phyloP scores from a whole-genome alignment of 2,888 invertebrate genomes.

The Lacanobia oleracea region DNA sequence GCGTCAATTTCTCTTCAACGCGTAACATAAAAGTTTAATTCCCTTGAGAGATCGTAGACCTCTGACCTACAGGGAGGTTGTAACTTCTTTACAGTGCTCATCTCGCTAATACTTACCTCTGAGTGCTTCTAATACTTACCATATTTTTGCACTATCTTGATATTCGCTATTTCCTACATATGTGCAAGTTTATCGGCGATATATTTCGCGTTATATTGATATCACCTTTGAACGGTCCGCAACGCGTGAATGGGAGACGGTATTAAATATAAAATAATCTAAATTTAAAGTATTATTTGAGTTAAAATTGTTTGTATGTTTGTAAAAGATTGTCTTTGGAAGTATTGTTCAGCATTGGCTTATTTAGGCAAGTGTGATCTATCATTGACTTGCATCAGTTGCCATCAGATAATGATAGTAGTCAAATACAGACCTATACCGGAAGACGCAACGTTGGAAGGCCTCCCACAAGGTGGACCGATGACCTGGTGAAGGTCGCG shows the following conservation, averaged over 20 bases:
- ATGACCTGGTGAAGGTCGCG: no score
- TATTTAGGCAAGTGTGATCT: no score
- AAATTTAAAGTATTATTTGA: not conserved
- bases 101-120: constrained; percentile 43
- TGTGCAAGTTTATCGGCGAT: constrained; percentile 52
- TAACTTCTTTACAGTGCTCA: constrained; percentile 44
- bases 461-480: no score
- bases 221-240: constrained; percentile 2
- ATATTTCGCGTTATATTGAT: constrained; percentile 39
- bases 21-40: constrained; percentile 47
- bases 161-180: constrained; percentile 29
- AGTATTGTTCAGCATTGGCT: no score
- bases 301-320: not conserved
- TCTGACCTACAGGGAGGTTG: constrained; percentile 31
- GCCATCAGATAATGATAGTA: no score
- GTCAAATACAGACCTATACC: no score
- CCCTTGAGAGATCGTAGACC: constrained; percentile 26
- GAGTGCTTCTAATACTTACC: constrained; percentile 61
- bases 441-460: no score
- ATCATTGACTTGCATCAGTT: no score
- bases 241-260: not conserved
- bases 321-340: no score
- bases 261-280: not conserved
- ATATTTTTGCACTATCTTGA: constrained; percentile 61
- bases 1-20: constrained; percentile 20